Evolutionary conservation across 2,113 vertebrate species (phyloP).

Genomic region (Psephotus haematonotus): DNA sequence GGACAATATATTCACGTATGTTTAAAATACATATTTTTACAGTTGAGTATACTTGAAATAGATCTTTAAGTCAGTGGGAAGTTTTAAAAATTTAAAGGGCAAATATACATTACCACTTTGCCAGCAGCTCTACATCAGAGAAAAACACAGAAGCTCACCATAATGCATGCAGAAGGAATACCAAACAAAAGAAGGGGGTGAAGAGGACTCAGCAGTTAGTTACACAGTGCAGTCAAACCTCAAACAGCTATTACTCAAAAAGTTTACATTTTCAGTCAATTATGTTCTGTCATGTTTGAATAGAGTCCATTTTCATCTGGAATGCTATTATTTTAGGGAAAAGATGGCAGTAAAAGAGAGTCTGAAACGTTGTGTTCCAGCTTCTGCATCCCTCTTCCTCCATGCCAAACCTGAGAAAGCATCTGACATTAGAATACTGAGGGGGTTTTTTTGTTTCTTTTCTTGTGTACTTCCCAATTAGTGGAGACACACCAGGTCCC

Average conservation of each 20-base stretch:
- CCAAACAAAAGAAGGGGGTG: neutral
- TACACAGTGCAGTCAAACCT: neutral
- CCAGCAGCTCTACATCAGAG: neutral
- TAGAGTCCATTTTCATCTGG: neutral
- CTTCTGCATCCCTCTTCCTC: neutral
- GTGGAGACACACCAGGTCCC: neutral
- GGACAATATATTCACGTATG: neutral
- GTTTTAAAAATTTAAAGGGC: neutral
- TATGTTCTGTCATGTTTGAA: neutral
- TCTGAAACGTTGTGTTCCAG: neutral
- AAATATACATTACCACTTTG: neutral
- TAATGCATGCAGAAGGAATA: neutral
- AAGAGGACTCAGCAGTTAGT: neutral
- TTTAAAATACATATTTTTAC: neutral
- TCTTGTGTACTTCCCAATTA: neutral
- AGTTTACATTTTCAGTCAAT: neutral
- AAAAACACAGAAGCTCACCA: neutral
- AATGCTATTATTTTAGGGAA: constrained; percentile 14
- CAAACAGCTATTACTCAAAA: neutral
- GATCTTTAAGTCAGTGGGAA: neutral
- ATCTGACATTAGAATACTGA: neutral
- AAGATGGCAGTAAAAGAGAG: neutral
- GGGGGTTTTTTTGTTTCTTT: neutral
- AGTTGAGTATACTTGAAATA: neutral
- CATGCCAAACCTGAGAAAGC: neutral